These are phyloP conservation scores for Drosophila ezoana DNA, from an alignment of 2,888 invertebrate species.

Conservation along the genomic window DNA sequence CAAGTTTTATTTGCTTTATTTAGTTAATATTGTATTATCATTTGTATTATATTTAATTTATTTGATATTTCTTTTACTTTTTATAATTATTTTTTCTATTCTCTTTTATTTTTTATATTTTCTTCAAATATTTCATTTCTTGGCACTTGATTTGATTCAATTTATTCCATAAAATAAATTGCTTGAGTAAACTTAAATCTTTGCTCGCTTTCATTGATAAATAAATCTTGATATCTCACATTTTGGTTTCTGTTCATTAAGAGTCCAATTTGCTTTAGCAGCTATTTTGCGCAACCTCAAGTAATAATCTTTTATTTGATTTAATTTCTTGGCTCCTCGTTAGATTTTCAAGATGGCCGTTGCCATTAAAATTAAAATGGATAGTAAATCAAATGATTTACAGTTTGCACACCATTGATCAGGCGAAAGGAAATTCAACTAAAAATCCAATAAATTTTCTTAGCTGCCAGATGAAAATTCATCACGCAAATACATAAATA, in stretches of 20 bases:
- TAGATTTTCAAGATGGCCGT: slow-evolving; percentile 4
- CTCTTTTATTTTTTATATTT: too few relatives aligned
- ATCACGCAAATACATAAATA: slow-evolving; percentile 54
- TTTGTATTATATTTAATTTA: too few relatives aligned
- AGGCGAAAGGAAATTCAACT: slow-evolving; percentile 19
- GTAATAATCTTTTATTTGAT: slow-evolving; percentile 17
- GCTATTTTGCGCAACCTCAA: background rate
- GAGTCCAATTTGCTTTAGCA: background rate
- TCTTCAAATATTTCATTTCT: too few relatives aligned
- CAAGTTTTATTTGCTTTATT: too few relatives aligned
- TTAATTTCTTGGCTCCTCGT: slow-evolving; percentile 2
- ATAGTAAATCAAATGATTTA: slow-evolving; percentile 32
- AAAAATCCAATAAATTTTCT: slow-evolving; percentile 49
- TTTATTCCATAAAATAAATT: background rate
- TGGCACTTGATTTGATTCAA: too few relatives aligned
- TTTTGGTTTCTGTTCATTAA: background rate
- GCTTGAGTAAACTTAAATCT: too few relatives aligned
- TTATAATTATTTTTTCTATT: too few relatives aligned
- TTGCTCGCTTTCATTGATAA: background rate
- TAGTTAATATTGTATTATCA: too few relatives aligned
- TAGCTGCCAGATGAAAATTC: slow-evolving; percentile 48
- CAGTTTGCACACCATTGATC: background rate
- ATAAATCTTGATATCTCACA: background rate
- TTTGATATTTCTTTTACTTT: too few relatives aligned
- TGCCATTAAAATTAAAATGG: slow-evolving; percentile 17